Conservation (phyloP, 37 sponge, comb jelly and placozoan genomes). For the Sycon ciliatum region DNA sequence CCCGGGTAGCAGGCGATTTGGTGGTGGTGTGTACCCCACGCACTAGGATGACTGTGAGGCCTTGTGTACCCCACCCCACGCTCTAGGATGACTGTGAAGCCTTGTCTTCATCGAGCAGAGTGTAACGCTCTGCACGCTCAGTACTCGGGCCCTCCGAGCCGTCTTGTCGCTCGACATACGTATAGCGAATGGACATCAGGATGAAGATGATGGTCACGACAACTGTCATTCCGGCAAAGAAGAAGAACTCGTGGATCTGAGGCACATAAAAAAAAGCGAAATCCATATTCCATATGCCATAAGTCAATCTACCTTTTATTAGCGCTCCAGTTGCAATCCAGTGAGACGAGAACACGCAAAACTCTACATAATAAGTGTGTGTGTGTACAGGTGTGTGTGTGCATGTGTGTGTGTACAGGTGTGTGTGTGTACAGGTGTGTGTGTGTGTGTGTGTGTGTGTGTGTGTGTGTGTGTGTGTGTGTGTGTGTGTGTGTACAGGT, state of each 20-base stretch:
- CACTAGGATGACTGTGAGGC: no score
- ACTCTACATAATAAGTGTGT: conserved; percentile 15
- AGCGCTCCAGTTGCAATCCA: neutral
- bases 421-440: neutral
- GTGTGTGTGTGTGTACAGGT: neutral
- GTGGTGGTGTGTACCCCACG: no score
- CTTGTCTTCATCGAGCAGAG: no score
- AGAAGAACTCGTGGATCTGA: conserved; percentile 77
- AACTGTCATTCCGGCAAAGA: conserved; percentile 73
- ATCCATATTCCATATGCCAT: neutral
- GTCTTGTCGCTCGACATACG: conserved; percentile 22
- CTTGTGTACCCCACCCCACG: no score
- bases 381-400: conserved; percentile 10
- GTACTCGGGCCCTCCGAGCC: no score
- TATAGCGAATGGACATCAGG: conserved; percentile 77
- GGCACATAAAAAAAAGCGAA: neutral
- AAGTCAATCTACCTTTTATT: neutral
- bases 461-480: neutral
- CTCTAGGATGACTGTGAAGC: no score
- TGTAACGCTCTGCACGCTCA: no score
- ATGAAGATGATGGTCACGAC: conserved; percentile 61
- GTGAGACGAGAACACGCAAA: neutral
- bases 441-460: neutral
- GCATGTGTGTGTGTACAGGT: conserved; percentile 10
- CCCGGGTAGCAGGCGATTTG: no score